Evolutionary conservation across 2,888 invertebrate species (phyloP), one percentile per base, ranked within the genome.

Genomic region (Drosophila neotestacea): DNA sequence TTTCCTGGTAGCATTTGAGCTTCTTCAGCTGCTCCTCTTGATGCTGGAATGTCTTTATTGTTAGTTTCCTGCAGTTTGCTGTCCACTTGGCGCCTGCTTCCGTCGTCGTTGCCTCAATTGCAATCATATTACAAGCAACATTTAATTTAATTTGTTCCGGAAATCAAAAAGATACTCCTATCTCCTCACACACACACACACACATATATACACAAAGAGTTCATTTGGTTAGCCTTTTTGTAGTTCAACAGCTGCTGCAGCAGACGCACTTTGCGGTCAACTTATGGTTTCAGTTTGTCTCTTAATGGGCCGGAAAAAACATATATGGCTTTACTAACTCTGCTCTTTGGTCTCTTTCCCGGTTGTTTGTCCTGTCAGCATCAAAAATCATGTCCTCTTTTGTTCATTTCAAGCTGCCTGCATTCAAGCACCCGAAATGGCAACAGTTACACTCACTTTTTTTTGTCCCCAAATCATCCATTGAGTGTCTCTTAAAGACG

Each of bases 71-170:
- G 80, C 77, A 75, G 86, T 61, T 80, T 72, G 85, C 60, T 77
- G 85, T 73, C 68, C 77, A 79, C 82, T 88, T 66, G 44, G 44
- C 11, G 11, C 30, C 34, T 56, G 54, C 28, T 44, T 51, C 36
- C 58, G 13, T 39, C 51, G 38, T 52, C 67, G 67, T 66, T 77
- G 67, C 30, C 68, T 68, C 88, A 72, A 82, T 73, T 75, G 85
- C 81, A 88, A 85, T 85, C 81, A 84, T 70, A 86, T 85, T 85
- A 88, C 84, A 88, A 81, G 85, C 76, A 65, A 88, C 87, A 88
- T 88, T 85, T 88, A 88, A 85, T 85, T 85, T 85, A 77, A 85
- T 88, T 85, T 86, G 76, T 66, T 75, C 71, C 67, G 87, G 79
- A 85, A 86, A 86, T 86, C 79, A 77, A 77, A 79, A 73, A 62